Conservation (phyloP, 2,888 invertebrate genomes). For the Lithophane semibrunnea region DNA sequence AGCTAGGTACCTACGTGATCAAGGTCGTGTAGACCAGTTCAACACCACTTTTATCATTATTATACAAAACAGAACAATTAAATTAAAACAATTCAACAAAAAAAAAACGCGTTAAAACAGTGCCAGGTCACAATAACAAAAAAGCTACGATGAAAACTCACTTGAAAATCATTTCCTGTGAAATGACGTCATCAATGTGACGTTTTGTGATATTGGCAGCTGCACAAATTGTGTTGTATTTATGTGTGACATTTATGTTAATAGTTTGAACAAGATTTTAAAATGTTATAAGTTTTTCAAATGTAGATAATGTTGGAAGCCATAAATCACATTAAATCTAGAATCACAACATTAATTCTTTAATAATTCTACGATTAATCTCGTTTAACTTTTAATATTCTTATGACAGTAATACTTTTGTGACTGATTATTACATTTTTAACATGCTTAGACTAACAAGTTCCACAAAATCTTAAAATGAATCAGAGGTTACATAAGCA, state of each 20-base stretch:
- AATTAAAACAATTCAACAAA: constrained; percentile 42
- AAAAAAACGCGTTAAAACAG: constrained; percentile 30
- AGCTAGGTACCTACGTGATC: constrained; percentile 36
- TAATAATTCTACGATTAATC: constrained; percentile 25
- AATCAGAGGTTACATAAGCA: background rate
- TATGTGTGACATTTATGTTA: constrained; percentile 22
- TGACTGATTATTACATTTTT: constrained; percentile 11
- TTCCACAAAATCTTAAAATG: background rate
- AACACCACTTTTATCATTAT: constrained; percentile 24
- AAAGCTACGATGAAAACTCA: constrained; percentile 45
- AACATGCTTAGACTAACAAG: background rate
- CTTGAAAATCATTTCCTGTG: background rate
- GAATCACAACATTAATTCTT: constrained; percentile 26
- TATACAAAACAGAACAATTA: constrained; percentile 39
- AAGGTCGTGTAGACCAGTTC: constrained; percentile 44
- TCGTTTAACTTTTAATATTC: constrained; percentile 18
- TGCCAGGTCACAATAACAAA: constrained; percentile 20
- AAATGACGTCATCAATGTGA: constrained; percentile 11
- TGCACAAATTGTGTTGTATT: constrained; percentile 9
- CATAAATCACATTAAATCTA: constrained; percentile 36
- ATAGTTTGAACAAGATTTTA: constrained; percentile 4
- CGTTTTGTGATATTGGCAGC: constrained; percentile 39
- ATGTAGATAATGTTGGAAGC: background rate
- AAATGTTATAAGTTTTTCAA: constrained; percentile 3
- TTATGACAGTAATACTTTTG: constrained; percentile 13